Percentiles rank a stretch among this genome's conserved stretches.
These are phyloP conservation scores for Microctenopoma stevenorrisi DNA, from an alignment of 2,797 vertebrate genomes.

Conservation along the genomic window DNA sequence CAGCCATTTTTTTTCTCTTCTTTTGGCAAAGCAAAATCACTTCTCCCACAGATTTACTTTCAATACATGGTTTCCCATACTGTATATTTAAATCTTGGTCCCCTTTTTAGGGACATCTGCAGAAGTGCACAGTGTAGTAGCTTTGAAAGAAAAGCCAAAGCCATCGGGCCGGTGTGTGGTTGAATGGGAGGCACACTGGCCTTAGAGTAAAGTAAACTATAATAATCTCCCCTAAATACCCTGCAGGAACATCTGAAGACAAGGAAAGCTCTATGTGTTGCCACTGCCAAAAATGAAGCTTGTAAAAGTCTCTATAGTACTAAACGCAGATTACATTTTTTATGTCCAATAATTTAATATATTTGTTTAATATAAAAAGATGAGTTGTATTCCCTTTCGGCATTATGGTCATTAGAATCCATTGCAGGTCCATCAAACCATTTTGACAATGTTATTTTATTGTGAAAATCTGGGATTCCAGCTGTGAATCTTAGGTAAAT, in stretches of 20 bases:
- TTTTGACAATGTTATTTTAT: no score
- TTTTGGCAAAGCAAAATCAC: conserved; percentile 18
- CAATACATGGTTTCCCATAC: conserved; percentile 9
- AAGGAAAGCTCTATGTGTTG: conserved; percentile 39
- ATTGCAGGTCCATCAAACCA: no score
- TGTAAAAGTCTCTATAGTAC: neutral
- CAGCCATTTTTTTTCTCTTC: conserved; percentile 1
- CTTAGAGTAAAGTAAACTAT: conserved; percentile 57
- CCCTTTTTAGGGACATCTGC: conserved; percentile 57
- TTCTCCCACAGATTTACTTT: conserved; percentile 20
- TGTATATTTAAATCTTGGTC: conserved; percentile 23
- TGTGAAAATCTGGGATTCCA: neutral
- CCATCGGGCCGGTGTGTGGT: conserved; percentile 49
- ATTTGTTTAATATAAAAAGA: neutral
- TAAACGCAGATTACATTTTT: neutral
- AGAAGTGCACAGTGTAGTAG: conserved; percentile 44
- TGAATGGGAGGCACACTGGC: conserved; percentile 46
- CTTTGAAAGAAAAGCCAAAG: conserved; percentile 59
- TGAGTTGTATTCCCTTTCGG: neutral
- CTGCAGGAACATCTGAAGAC: conserved; percentile 52
- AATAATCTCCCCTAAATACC: conserved; percentile 68
- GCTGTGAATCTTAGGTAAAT: neutral
- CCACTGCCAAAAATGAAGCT: conserved; percentile 3
- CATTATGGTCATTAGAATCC: no score
- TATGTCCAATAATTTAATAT: neutral